Evolutionary conservation across 1,140 invertebrate genomes (phyloP).

Genomic region (Mamestra configurata): DNA sequence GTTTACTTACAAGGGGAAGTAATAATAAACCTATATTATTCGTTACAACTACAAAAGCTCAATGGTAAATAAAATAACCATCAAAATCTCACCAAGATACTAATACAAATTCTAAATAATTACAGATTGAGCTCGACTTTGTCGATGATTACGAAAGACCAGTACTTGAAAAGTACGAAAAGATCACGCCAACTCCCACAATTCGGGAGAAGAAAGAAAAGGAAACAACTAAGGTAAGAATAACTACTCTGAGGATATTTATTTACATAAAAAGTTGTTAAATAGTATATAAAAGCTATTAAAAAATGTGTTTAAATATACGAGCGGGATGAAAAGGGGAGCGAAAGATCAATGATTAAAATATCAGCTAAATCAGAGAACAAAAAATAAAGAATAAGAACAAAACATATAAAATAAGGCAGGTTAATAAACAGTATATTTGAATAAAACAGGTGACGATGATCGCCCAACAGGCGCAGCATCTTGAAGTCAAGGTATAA

Average conservation of each 20-base stretch:
- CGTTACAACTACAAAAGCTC: not conserved
- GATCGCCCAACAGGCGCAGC: constrained; percentile 70
- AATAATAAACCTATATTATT: not conserved
- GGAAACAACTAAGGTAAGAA: constrained; percentile 73
- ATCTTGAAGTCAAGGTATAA: constrained; percentile 77
- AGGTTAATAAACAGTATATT: constrained; percentile 36
- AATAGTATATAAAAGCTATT: too few species aligned
- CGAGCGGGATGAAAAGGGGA: too few species aligned
- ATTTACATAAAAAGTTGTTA: too few species aligned
- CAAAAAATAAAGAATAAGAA: not conserved
- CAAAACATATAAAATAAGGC: constrained; percentile 10
- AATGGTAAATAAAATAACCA: not conserved
- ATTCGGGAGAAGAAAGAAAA: constrained; percentile 83
- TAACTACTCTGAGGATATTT: too few species aligned
- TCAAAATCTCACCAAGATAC: not conserved
- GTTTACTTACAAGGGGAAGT: not conserved
- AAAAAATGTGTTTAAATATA: too few species aligned
- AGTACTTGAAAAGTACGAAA: constrained; percentile 91
- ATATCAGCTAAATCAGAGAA: not conserved
- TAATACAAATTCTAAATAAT: constrained; percentile 53
- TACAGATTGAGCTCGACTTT: constrained; percentile 84
- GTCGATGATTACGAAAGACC: constrained; percentile 90
- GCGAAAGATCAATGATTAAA: not conserved
- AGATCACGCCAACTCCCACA: constrained; percentile 83
- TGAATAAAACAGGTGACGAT: constrained; percentile 71